A percentile compares a stretch with the other conserved stretches of the same genome.
phyloP scores from a whole-genome alignment of 2,888 invertebrate genomes.

The Lutraria lutraria region DNA sequence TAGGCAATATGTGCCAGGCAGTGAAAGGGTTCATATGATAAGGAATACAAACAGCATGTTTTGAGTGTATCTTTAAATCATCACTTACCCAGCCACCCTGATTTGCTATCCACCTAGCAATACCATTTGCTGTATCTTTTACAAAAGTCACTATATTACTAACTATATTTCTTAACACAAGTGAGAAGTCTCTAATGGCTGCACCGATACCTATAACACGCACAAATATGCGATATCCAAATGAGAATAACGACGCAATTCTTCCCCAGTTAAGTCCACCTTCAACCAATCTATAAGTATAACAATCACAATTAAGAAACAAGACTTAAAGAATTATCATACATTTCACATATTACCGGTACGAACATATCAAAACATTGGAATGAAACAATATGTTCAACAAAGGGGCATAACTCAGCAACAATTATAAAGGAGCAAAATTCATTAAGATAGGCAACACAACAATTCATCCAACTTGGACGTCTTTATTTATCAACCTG shows the following conservation, averaged over 20 bases:
- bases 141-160: slow-evolving; percentile 83
- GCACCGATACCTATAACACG: slow-evolving; percentile 79
- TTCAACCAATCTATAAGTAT: slow-evolving; percentile 82
- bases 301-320: background rate
- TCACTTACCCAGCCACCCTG: slow-evolving; percentile 87
- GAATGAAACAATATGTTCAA: too few relatives aligned
- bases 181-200: slow-evolving; percentile 80
- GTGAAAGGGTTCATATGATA: too few relatives aligned
- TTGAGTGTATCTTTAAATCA: background rate
- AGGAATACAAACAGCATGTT: background rate
- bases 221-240: slow-evolving; percentile 86
- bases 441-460: too few relatives aligned
- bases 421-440: too few relatives aligned
- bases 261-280: slow-evolving; percentile 86
- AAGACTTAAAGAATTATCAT: background rate
- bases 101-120: slow-evolving; percentile 85
- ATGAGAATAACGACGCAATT: slow-evolving; percentile 85
- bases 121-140: slow-evolving; percentile 77
- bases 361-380: too few relatives aligned
- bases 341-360: too few relatives aligned
- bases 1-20: too few relatives aligned
- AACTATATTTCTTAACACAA: slow-evolving; percentile 83
- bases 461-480: too few relatives aligned
- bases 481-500: too few relatives aligned
- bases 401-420: too few relatives aligned